A percentile compares a stretch with the other conserved stretches of the same genome.
phyloP scores from a whole-genome alignment of 2,113 vertebrate species.

The Sus scrofa region T2T-Sscrofa CM000817.6:148837501-148838000 shows the following conservation, averaged over 20 bases:
- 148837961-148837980: neutral
- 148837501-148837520: neutral
- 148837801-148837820: neutral
- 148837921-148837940: neutral
- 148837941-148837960: conserved; percentile 1
- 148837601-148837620: neutral
- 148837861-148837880: neutral
- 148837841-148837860: neutral
- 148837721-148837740: too few species aligned
- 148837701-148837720: too few species aligned
- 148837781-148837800: neutral
- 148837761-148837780: neutral
- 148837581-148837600: neutral
- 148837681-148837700: too few species aligned
- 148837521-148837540: neutral
- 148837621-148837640: neutral
- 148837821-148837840: conserved; percentile 48
- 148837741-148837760: neutral
- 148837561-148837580: neutral
- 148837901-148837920: neutral
- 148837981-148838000: too few species aligned
- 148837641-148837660: neutral
- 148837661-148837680: neutral
- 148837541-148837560: neutral
- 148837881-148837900: neutral